Conservation (phyloP, 2,113 vertebrate species). For the Cyprinodon variegatus region DNA sequence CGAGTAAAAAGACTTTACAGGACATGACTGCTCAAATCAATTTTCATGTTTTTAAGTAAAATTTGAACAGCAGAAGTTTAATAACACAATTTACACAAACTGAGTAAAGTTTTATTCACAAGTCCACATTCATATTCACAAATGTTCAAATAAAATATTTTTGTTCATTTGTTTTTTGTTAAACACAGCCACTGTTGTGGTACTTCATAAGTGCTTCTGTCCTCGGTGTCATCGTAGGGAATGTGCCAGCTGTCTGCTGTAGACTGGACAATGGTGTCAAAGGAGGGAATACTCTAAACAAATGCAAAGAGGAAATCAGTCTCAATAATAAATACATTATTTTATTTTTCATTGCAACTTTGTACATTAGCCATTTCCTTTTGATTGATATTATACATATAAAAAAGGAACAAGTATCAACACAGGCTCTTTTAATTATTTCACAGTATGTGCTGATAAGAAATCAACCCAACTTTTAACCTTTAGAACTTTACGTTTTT, state of each 20-base stretch:
- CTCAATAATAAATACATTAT: too few relatives aligned
- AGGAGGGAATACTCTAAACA: constrained; percentile 79
- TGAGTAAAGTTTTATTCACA: constrained; percentile 48
- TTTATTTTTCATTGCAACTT: too few relatives aligned
- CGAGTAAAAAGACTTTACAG: background rate
- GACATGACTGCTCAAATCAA: background rate
- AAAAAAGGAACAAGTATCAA: background rate
- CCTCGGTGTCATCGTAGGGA: constrained; percentile 86
- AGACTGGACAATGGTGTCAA: constrained; percentile 91
- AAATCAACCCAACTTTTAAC: background rate
- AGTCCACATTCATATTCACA: background rate
- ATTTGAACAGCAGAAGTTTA: background rate
- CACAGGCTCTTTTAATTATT: too few relatives aligned
- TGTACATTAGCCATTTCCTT: background rate
- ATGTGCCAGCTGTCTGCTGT: constrained; percentile 88
- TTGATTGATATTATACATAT: background rate
- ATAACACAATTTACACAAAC: background rate
- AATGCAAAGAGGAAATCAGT: background rate
- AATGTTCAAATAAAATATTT: background rate
- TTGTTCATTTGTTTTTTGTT: constrained; percentile 53
- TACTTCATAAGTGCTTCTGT: constrained; percentile 85
- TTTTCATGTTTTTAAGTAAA: background rate
- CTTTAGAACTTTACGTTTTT: background rate
- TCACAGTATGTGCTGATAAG: background rate
- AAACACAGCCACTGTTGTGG: constrained; percentile 94